Percentiles rank a stretch among this genome's conserved stretches.
These are phyloP conservation scores for Pristionchus arcanus DNA, from an alignment of 2,888 invertebrate genomes.

Conservation along the genomic window DNA sequence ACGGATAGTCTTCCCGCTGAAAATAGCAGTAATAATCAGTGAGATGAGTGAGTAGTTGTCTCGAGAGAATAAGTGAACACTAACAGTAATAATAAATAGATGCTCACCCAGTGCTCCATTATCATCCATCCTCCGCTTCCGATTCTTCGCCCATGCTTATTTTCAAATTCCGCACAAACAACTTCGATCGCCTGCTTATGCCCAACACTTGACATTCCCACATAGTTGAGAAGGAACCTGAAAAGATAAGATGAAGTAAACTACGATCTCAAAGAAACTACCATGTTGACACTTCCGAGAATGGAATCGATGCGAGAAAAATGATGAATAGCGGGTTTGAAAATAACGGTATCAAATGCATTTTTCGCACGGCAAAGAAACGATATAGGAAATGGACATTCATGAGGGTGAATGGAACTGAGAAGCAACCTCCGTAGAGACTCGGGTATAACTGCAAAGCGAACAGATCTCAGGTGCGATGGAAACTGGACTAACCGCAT, in stretches of 20 bases:
- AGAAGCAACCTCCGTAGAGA: not conserved
- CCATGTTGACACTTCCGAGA: not conserved
- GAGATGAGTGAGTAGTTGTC: no score
- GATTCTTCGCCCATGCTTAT: not conserved
- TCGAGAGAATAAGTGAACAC: no score
- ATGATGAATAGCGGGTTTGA: not conserved
- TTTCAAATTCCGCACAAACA: not conserved
- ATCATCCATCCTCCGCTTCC: not conserved
- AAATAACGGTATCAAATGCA: not conserved
- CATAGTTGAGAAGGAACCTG: not conserved
- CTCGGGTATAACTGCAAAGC: not conserved
- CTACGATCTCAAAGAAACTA: not conserved
- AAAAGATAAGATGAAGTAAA: not conserved
- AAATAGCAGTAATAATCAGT: not conserved
- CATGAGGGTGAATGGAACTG: not conserved
- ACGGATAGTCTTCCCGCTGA: not conserved
- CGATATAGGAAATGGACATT: constrained; percentile 4
- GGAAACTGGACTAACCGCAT: not conserved
- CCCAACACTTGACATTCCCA: not conserved
- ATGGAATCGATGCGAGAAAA: not conserved
- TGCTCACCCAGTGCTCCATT: not conserved
- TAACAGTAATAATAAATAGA: no score
- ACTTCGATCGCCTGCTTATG: not conserved
- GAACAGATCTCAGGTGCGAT: not conserved
- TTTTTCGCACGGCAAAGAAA: not conserved